Evolutionary conservation across 1,140 invertebrate genomes (phyloP), one percentile per base, ranked within the genome.

Genomic region (Hyles euphorbiae): DNA sequence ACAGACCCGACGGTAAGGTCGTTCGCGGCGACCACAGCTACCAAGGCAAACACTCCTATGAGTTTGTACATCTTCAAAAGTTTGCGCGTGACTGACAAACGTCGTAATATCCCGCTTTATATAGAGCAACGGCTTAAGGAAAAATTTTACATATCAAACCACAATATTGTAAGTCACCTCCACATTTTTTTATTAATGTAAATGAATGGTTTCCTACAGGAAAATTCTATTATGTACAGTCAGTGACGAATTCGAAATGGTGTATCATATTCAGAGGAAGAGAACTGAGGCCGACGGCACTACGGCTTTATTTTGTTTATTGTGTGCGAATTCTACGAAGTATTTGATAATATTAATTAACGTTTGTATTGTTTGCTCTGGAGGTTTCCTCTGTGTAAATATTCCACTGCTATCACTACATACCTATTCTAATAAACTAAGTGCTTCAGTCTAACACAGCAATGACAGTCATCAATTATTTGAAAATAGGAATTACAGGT

Each of bases 121-220:
- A 74, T 72, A 68, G 44, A 58, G 48, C 52, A 56, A n/a, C 12
- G 22, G 32, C 36, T 61, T 72, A 50, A 74, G 67, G 72, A 70
- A 74, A 74, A 66, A 57, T 61, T 53, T 60, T 47, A 56, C 11
- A 9, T 44, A 40, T 22, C 43, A 44, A 45, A 43, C 53, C n/a
- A 47, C 11, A 59, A 46, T 36, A 52, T 46, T 33, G 11, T 40
- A n/a, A 58, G 8, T 34, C 50, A 34, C 45, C 44, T 56, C 43
- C 11, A 54, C 43, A 44, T 76, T 76, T 74, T 76, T 78, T 75
- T 72, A 64, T 71, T 59, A 68, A 68, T 71, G 45, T 60, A 56
- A 67, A 61, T 73, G 54, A 63, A 71, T 53, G 59, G 69, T 76
- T 83, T 87, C 83, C 76, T 83, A 70, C 72, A 83, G 83, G 83